A percentile compares a stretch with the other conserved stretches of the same genome.
phyloP scores from a whole-genome alignment of 2,888 invertebrate genomes.

The Odontocolon sp. region DNA sequence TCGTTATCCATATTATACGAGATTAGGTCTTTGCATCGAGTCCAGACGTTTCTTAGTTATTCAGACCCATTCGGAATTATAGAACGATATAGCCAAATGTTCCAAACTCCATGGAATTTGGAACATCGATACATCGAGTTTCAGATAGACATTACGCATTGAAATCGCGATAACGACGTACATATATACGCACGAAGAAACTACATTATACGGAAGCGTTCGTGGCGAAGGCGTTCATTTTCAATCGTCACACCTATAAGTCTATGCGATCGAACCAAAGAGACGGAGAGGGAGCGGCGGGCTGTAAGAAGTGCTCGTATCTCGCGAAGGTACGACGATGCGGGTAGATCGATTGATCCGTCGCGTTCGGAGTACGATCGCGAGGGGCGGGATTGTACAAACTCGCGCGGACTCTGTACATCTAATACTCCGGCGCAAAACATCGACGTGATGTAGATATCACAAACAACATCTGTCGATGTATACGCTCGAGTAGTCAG shows the following conservation, averaged over 20 bases:
- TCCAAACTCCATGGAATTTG: no score
- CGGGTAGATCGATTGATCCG: constrained; percentile 43
- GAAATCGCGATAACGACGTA: no score
- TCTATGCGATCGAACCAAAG: constrained; percentile 18
- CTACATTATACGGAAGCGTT: background rate
- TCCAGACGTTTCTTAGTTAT: no score
- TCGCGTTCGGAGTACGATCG: constrained; percentile 10
- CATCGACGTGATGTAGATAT: constrained; percentile 13
- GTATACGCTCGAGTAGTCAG: no score
- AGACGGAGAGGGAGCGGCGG: background rate
- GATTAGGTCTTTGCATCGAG: background rate
- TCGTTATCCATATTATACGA: background rate
- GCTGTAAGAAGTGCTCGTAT: background rate
- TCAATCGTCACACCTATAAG: constrained; percentile 20
- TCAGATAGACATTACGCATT: no score
- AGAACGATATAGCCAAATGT: no score
- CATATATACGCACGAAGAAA: no score
- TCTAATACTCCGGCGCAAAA: constrained; percentile 21
- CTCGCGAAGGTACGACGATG: constrained; percentile 23
- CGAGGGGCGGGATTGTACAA: background rate
- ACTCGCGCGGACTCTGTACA: constrained; percentile 7
- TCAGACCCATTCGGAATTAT: no score
- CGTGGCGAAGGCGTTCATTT: constrained; percentile 10
- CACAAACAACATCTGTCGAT: background rate
- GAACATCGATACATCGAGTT: no score